phyloP scores from a whole-genome alignment of 2,797 vertebrate species.

The Orientallactaga sibirica region DNA sequence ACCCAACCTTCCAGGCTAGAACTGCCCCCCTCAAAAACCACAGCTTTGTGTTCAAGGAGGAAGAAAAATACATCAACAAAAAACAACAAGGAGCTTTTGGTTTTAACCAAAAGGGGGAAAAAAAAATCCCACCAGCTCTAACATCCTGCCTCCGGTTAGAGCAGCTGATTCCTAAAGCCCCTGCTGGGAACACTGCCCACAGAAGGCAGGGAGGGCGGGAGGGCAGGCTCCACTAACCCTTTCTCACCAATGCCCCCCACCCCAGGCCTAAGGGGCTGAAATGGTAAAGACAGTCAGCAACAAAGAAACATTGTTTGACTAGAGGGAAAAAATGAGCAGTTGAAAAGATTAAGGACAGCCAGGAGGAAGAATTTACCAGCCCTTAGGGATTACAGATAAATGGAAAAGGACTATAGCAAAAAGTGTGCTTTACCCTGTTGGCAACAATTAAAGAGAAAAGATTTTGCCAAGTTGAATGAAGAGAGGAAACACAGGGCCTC shows the following conservation, averaged over 20 bases:
- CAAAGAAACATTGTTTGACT: conserved; percentile 67
- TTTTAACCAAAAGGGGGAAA: conserved; percentile 57
- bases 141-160: conserved; percentile 68
- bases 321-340: background rate
- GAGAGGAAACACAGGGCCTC: background rate
- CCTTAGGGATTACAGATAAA: background rate
- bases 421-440: background rate
- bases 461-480: background rate
- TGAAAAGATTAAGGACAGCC: conserved; percentile 45
- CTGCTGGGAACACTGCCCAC: conserved; percentile 60
- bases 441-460: background rate
- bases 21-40: conserved; percentile 55
- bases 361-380: conserved; percentile 63
- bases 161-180: conserved; percentile 20
- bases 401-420: background rate
- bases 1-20: conserved; percentile 7
- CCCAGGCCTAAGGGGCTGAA: conserved; percentile 24
- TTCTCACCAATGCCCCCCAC: conserved; percentile 49
- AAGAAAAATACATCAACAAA: conserved; percentile 78
- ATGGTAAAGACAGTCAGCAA: conserved; percentile 17
- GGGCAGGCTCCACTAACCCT: conserved; percentile 21
- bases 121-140: background rate
- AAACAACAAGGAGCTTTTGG: conserved; percentile 72
- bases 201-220: background rate
- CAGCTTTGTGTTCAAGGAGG: conserved; percentile 72